Evolutionary conservation across 2,113 vertebrate genomes (phyloP).

Genomic region (Pardalotus punctatus): DNA sequence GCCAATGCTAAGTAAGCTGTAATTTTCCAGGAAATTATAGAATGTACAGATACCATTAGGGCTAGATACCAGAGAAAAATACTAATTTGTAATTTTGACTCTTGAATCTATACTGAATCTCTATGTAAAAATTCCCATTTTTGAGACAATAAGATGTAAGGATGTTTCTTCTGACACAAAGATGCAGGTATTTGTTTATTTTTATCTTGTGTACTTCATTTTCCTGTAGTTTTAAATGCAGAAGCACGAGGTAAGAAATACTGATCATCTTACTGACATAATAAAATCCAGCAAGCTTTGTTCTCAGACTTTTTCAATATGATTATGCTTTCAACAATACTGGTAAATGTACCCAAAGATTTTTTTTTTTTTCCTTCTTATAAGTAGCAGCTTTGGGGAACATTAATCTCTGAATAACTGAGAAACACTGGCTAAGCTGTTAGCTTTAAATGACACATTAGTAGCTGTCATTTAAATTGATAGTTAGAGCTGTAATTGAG

Average conservation of each 20-base stretch:
- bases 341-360: background rate
- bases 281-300: background rate
- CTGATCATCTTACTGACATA: background rate
- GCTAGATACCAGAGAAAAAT: background rate
- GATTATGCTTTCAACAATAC: constrained; percentile 16
- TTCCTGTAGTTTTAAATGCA: background rate
- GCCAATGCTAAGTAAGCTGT: background rate
- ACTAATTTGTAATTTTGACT: background rate
- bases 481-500: constrained; percentile 53
- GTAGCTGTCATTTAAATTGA: constrained; percentile 68
- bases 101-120: background rate
- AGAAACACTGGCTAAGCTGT: constrained; percentile 59
- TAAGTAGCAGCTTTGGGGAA: constrained; percentile 41
- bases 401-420: constrained; percentile 66
- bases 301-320: constrained; percentile 7
- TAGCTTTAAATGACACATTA: constrained; percentile 68
- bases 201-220: background rate
- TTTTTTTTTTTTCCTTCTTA: constrained; percentile 19
- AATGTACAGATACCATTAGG: background rate
- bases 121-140: background rate
- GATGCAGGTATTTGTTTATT: background rate
- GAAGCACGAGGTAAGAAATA: background rate
- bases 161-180: background rate
- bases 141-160: background rate
- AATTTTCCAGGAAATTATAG: background rate